Evolutionary conservation across 2,888 invertebrate genomes (phyloP), one percentile per base, ranked within the genome.

Genomic region (Latheticus oryzae): DNA sequence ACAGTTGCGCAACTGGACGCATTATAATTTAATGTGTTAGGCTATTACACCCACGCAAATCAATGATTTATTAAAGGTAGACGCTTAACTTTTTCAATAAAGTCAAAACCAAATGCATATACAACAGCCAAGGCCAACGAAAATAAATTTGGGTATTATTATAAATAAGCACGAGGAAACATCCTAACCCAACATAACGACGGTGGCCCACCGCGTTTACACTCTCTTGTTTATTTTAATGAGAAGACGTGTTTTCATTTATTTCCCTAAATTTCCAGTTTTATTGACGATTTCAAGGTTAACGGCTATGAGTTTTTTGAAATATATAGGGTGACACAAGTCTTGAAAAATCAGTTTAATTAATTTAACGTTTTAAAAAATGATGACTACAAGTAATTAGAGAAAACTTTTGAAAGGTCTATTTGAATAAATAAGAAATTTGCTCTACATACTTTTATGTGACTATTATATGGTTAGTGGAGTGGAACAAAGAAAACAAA

Each of bases 171-270:
- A 58, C 55, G 32, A 55, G 53, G 56, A 43, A 47, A 53, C 64
- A 62, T 64, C 68, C 69, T 70, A 64, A 66, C 69, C 66, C 70
- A 72, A 72, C 67, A 64, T 69, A 66, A 65, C 67, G 61, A 61
- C 63, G 62, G 65, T 66, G 70, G 68, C 67, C 68, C 66, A 68
- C 66, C 66, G 58, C 69, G 68, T 64, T 61, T 62, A 66, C 59
- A 62, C 61, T 57, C 35, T 40, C 60, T 61, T 71, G 73, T 72
- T 73, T 73, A 70, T 72, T 73, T 73, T 73, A 73, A 72, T 71
- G 70, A 72, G 66, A 66, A 63, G 72, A 71, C 69, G 67, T 69
- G 70, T 71, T 69, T 68, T 68, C 69, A 70, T 71, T 68, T 70
- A 72, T 73, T 71, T 71, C 69, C 69, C 70, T 58, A 68, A 69